Conservation (phyloP, 2,113 vertebrate genomes). For the Suricata suricatta region DNA sequence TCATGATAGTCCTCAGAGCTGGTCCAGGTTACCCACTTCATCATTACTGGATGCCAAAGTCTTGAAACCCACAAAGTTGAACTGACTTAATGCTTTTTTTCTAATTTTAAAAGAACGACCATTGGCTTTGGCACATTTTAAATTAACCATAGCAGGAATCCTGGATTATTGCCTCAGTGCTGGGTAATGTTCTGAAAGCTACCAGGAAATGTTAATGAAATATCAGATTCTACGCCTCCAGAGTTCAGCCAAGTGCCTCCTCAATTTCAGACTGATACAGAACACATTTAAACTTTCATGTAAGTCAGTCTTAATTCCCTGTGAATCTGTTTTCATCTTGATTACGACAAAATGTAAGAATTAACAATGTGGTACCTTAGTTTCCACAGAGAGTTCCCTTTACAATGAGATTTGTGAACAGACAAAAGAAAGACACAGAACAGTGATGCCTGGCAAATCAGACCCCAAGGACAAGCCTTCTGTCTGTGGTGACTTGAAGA, state of each 20-base stretch:
- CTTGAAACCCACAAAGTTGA: slow-evolving; percentile 21
- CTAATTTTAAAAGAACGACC: not conserved
- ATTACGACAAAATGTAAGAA: slow-evolving; percentile 20
- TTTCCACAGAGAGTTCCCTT: not conserved
- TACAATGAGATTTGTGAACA: not conserved
- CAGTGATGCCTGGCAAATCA: not conserved
- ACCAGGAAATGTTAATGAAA: slow-evolving; percentile 74
- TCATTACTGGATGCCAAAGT: not conserved
- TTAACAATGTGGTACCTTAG: slow-evolving; percentile 4
- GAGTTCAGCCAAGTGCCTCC: slow-evolving; percentile 62
- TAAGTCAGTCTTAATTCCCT: not conserved
- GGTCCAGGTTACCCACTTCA: not conserved
- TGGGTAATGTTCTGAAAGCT: slow-evolving; percentile 70
- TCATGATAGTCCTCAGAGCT: not conserved
- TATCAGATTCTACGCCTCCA: slow-evolving; percentile 48
- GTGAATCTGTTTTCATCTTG: slow-evolving; percentile 33
- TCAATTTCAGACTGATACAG: not conserved
- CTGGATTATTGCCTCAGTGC: slow-evolving; percentile 36
- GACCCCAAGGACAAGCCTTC: not conserved
- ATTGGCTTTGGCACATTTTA: slow-evolving; percentile 50
- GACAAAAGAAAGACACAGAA: not conserved
- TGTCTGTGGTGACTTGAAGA: not conserved
- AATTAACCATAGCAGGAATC: slow-evolving; percentile 41
- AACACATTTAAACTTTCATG: not conserved
- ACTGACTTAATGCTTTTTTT: not conserved